Conservation (phyloP, 1,140 invertebrate species). For the Dendroctonus ponderosae region DNA sequence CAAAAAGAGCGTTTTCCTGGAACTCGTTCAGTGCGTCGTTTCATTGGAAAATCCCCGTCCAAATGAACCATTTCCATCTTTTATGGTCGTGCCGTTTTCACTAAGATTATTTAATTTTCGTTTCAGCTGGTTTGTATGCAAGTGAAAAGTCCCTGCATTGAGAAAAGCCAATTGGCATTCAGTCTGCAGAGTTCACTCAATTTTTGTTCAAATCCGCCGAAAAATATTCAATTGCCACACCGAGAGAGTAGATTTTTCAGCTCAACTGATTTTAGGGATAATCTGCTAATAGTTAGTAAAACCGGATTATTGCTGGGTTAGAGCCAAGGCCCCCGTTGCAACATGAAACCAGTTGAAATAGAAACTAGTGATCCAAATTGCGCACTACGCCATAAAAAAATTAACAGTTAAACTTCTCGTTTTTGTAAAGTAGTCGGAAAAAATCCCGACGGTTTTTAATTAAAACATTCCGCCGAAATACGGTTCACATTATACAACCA, state of each 20-base stretch:
- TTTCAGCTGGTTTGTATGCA: constrained; percentile 6
- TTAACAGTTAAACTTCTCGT: too few species aligned
- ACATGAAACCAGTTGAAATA: background rate
- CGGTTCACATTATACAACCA: too few species aligned
- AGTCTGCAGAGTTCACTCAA: background rate
- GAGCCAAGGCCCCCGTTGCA: background rate
- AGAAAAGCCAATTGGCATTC: constrained; percentile 6
- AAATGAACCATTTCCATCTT: background rate
- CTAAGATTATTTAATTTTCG: constrained; percentile 17
- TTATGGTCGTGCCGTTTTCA: constrained; percentile 4
- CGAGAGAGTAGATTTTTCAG: background rate
- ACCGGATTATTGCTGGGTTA: background rate
- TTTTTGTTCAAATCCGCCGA: background rate
- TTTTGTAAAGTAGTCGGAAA: too few species aligned
- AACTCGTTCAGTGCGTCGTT: background rate
- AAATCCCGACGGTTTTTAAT: too few species aligned
- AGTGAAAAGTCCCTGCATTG: background rate
- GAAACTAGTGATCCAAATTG: background rate
- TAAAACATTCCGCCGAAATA: too few species aligned
- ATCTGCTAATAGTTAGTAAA: background rate
- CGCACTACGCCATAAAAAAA: too few species aligned
- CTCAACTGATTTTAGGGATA: background rate
- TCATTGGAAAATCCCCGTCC: background rate
- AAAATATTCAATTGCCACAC: background rate
- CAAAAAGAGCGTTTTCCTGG: too few species aligned